Evolutionary conservation across 2,888 invertebrate species (phyloP), one percentile per base, ranked within the genome.

Genomic region (Eupsilia transversa): DNA sequence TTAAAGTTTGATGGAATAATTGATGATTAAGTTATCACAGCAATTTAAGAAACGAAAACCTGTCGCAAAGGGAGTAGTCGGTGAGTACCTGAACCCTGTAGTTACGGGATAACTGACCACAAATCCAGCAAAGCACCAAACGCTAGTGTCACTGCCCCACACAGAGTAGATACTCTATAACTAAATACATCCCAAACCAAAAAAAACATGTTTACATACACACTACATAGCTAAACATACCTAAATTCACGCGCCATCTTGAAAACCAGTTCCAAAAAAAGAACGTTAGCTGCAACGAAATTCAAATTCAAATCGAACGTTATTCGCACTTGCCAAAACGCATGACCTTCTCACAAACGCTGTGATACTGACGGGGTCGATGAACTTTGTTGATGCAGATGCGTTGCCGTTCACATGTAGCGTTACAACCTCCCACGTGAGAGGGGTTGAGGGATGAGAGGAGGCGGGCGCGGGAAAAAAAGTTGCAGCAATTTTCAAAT

Each of bases 371-470:
- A 89, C 75, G 86, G 88, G 94, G 93, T 94, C 93, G 83, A 86
- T 87, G 95, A 92, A 93, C 95, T 88, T 88, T 60, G 85, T 27
- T 81, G 91, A 94, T 96, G 96, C 96, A 96, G 96, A 96, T 96
- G 96, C 96, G 95, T 94, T 93, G 94, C 91, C 90, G 94, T 94
- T 95, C 94, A 93, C 94, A 95, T 95, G 94, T 94, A 94, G 92
- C 92, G 91, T 90, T 94, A 95, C 94, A 94, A 94, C 95, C 95
- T 95, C 95, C 96, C 94, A 95, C 95, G 95, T 94, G 91, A 92
- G 80, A 60, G 38, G 79, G 72, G 27, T 6, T 57, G 74, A 88
- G 89, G 14, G 2, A 89, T 20, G 78, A 83, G 92, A 83, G 88
- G 73, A 2, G 77, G 93, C 92, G 94, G 82, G 43, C 66, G 81